A percentile compares a stretch with the other conserved stretches of the same genome.
phyloP scores from a whole-genome alignment of 2,888 invertebrate genomes.

The Alsophila aescularia region DNA sequence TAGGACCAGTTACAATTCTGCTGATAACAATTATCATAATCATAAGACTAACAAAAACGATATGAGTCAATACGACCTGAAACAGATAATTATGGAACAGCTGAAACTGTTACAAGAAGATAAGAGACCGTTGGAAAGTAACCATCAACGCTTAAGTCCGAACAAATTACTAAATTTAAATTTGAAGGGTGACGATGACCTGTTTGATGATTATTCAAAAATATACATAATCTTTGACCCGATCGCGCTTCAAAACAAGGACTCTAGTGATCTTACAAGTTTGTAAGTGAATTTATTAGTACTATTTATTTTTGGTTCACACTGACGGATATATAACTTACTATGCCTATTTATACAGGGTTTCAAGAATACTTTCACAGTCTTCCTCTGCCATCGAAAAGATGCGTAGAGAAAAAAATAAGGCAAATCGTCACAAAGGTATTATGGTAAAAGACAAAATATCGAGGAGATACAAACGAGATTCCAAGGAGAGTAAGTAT shows the following conservation, averaged over 20 bases:
- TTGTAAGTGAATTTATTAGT: slow-evolving; percentile 56
- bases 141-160: slow-evolving; percentile 16
- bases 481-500: slow-evolving; percentile 57
- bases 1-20: background rate
- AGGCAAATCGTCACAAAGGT: slow-evolving; percentile 51
- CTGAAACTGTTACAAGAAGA: slow-evolving; percentile 15
- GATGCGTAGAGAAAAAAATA: slow-evolving; percentile 28
- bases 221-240: slow-evolving; percentile 62
- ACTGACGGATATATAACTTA: background rate
- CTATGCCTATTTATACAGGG: slow-evolving; percentile 43
- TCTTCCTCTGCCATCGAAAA: slow-evolving; percentile 38
- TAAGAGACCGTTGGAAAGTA: slow-evolving; percentile 3
- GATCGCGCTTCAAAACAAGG: slow-evolving; percentile 44
- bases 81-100: slow-evolving; percentile 15
- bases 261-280: slow-evolving; percentile 46
- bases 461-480: slow-evolving; percentile 47
- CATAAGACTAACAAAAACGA: background rate
- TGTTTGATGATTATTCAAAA: slow-evolving; percentile 54
- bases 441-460: slow-evolving; percentile 44
- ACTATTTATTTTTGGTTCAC: background rate
- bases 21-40: background rate
- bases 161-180: slow-evolving; percentile 21
- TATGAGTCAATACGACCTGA: background rate
- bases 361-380: slow-evolving; percentile 52
- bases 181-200: slow-evolving; percentile 18